These are phyloP conservation scores for Drosophila antonietae DNA, from an alignment of 2,888 invertebrate genomes.

Conservation along the genomic window DNA sequence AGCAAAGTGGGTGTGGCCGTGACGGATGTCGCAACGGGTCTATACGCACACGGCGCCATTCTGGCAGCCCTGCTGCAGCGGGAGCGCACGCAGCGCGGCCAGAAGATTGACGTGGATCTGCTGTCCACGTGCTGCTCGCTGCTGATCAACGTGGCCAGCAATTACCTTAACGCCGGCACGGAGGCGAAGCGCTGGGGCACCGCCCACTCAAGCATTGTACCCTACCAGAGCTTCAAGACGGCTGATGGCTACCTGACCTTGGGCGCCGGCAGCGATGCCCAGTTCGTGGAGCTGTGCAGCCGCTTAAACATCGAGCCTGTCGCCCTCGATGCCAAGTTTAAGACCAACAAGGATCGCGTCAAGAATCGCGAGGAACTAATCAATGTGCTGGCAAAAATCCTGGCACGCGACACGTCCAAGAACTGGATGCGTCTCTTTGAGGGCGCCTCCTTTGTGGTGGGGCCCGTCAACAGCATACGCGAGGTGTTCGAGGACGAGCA, in stretches of 20 bases:
- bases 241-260: constrained; percentile 93
- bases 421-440: constrained; percentile 91
- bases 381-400: constrained; percentile 86
- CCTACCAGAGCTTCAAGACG: constrained; percentile 95
- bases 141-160: constrained; percentile 94
- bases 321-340: constrained; percentile 87
- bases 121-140: constrained; percentile 95
- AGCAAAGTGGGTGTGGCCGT: constrained; percentile 97
- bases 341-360: constrained; percentile 91
- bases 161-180: constrained; percentile 93
- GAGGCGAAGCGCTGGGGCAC: constrained; percentile 95
- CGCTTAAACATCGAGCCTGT: constrained; percentile 87
- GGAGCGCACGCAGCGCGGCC: constrained; percentile 91
- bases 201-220: constrained; percentile 96
- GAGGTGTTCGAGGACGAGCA: constrained; percentile 96
- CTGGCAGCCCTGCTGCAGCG: constrained; percentile 94
- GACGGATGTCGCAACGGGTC: constrained; percentile 96
- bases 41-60: constrained; percentile 97
- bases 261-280: constrained; percentile 93
- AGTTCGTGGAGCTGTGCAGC: constrained; percentile 90
- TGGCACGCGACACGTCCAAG: constrained; percentile 88
- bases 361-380: constrained; percentile 90
- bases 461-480: constrained; percentile 94
- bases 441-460: constrained; percentile 92
- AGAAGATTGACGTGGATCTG: constrained; percentile 97